These are phyloP conservation scores for Drosophila tsacasi DNA, from an alignment of 1,140 invertebrate genomes.

Conservation along the genomic window DNA sequence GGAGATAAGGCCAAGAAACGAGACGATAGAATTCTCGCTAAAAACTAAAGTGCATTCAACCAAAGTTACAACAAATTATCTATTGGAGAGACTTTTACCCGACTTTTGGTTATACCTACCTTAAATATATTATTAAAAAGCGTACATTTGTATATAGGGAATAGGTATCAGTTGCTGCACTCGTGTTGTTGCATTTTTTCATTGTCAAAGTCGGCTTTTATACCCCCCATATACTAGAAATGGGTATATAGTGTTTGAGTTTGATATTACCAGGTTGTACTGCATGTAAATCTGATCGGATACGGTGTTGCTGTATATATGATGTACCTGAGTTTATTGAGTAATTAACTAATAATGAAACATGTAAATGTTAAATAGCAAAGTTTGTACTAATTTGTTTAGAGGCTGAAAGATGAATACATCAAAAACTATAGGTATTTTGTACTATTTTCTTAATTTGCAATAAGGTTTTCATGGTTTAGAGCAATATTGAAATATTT, in stretches of 20 bases:
- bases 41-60: slow-evolving; percentile 79
- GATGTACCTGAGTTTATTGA: not conserved
- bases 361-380: not conserved
- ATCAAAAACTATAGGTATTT: not conserved
- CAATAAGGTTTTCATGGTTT: not conserved
- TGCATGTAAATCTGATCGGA: not conserved
- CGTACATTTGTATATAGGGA: not conserved
- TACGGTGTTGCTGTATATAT: not conserved
- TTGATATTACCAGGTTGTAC: slow-evolving; percentile 22
- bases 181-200: slow-evolving; percentile 34
- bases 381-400: not conserved
- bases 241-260: slow-evolving; percentile 19
- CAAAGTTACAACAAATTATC: slow-evolving; percentile 50
- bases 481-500: not conserved
- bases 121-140: slow-evolving; percentile 20
- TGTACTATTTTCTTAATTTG: not conserved
- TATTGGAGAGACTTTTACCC: not conserved
- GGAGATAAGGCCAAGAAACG: slow-evolving; percentile 8
- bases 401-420: not conserved
- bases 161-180: slow-evolving; percentile 1
- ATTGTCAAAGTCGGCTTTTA: slow-evolving; percentile 61
- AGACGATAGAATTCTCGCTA: slow-evolving; percentile 18
- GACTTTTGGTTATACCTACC: not conserved
- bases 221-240: slow-evolving; percentile 5
- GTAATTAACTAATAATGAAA: slow-evolving; percentile 1